Conservation (phyloP, 2,113 vertebrate genomes). For the Festucalex cinctus region DNA sequence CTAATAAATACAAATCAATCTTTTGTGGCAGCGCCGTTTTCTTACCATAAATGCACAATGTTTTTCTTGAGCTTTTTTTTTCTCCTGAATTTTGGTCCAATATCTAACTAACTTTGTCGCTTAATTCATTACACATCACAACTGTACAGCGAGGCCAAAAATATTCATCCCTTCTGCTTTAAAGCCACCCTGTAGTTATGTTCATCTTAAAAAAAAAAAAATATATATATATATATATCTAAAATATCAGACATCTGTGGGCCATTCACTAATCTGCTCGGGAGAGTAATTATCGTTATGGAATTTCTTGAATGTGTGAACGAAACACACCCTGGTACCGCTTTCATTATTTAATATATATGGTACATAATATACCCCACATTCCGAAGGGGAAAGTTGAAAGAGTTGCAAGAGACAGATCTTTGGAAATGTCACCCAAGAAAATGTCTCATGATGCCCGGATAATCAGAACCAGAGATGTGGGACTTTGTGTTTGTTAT, state of each 20-base stretch:
- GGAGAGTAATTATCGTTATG: conserved; percentile 68
- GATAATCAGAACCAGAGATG: conserved; percentile 70
- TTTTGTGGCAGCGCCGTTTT: no score
- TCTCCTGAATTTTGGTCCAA: background rate
- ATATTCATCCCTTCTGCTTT: background rate
- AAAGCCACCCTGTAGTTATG: conserved; percentile 44
- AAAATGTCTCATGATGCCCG: conserved; percentile 53
- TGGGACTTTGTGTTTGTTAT: conserved; percentile 18
- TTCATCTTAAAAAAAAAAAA: conserved; percentile 43
- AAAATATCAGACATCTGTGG: conserved; percentile 70
- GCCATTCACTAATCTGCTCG: conserved; percentile 67
- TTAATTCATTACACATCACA: background rate
- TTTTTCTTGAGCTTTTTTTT: no score
- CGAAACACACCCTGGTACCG: conserved; percentile 51
- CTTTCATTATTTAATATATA: conserved; percentile 23
- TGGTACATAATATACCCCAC: conserved; percentile 39
- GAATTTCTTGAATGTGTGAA: conserved; percentile 67
- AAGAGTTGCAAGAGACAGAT: conserved; percentile 65
- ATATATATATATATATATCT: no score
- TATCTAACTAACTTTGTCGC: background rate
- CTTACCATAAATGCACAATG: no score
- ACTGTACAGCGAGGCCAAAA: background rate
- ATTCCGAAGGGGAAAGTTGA: conserved; percentile 59
- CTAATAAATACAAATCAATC: no score
- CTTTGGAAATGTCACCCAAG: conserved; percentile 61